Conservation (phyloP, 2,113 vertebrate genomes). For the Myrmophylax atrothorax region DNA sequence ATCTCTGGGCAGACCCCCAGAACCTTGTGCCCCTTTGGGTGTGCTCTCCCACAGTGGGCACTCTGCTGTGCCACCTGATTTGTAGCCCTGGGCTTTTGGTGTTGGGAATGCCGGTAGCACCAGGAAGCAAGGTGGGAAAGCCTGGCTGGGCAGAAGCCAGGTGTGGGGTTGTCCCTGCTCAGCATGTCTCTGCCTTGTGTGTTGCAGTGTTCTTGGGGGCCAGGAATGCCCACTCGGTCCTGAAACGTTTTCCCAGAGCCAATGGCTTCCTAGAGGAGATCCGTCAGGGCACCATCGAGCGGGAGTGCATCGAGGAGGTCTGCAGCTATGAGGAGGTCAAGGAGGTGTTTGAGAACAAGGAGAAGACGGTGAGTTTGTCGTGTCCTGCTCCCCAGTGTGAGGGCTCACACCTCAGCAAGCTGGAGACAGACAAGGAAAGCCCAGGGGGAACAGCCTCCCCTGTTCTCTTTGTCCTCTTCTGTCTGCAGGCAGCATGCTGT, state of each 20-base stretch:
- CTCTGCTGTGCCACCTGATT: background rate
- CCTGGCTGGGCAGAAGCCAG: background rate
- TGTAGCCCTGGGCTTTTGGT: background rate
- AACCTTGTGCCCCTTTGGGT: background rate
- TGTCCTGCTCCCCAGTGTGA: background rate
- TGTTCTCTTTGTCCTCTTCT: background rate
- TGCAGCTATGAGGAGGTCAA: slow-evolving; percentile 90
- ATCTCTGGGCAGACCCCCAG: background rate
- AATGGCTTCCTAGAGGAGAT: slow-evolving; percentile 88
- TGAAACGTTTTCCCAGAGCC: slow-evolving; percentile 84
- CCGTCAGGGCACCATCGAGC: slow-evolving; percentile 84
- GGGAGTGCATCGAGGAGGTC: slow-evolving; percentile 86
- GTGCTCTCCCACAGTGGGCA: background rate
- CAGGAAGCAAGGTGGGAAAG: background rate
- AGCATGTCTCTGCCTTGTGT: slow-evolving; percentile 14
- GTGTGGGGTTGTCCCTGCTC: background rate
- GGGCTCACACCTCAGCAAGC: background rate
- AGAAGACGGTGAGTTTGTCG: slow-evolving; percentile 79
- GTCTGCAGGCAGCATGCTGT: background rate
- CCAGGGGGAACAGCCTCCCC: background rate
- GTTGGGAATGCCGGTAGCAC: background rate
- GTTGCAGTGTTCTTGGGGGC: slow-evolving; percentile 82
- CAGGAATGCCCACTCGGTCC: slow-evolving; percentile 81
- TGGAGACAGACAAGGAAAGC: background rate
- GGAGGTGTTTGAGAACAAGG: slow-evolving; percentile 89